Evolutionary conservation across 2,888 invertebrate genomes (phyloP).

Genomic region (Aspidiotus rigidus): DNA sequence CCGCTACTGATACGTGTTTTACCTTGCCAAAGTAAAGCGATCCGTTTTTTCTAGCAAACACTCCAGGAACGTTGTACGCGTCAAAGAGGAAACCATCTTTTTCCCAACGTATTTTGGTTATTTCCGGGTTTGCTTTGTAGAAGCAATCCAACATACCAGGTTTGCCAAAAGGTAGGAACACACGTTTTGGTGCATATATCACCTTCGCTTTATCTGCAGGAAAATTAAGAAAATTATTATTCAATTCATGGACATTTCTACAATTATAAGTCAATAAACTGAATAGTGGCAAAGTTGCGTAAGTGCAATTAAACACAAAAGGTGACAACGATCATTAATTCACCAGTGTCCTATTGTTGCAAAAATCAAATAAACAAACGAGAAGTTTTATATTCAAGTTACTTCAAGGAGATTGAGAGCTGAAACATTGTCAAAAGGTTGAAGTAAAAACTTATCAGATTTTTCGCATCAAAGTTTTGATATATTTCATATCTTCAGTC

Average conservation of each 20-base stretch:
- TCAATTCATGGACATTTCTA: too few relatives aligned
- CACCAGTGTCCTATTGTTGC: too few relatives aligned
- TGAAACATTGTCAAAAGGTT: too few relatives aligned
- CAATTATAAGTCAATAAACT: too few relatives aligned
- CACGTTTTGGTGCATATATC: slow-evolving; percentile 72
- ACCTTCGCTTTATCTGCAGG: slow-evolving; percentile 81
- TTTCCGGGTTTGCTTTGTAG: slow-evolving; percentile 82
- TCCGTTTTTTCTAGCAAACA: slow-evolving; percentile 74
- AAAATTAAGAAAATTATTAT: background rate
- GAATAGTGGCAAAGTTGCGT: background rate
- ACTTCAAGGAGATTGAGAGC: too few relatives aligned
- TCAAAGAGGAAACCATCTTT: slow-evolving; percentile 86
- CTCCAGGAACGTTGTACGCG: slow-evolving; percentile 77
- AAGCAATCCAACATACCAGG: slow-evolving; percentile 80
- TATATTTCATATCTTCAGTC: too few relatives aligned
- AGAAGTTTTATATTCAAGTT: too few relatives aligned
- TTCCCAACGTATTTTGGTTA: slow-evolving; percentile 83
- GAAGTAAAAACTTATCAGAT: too few relatives aligned
- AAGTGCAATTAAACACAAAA: background rate
- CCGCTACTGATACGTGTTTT: too few relatives aligned
- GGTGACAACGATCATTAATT: too few relatives aligned
- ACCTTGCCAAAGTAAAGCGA: slow-evolving; percentile 68
- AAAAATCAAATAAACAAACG: too few relatives aligned
- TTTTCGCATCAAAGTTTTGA: too few relatives aligned
- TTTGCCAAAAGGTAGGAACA: slow-evolving; percentile 73